A percentile compares a stretch with the other conserved stretches of the same genome.
Evolutionary conservation across 2,888 invertebrate genomes (phyloP).

Genomic region (Theodoxus fluviatilis): DNA sequence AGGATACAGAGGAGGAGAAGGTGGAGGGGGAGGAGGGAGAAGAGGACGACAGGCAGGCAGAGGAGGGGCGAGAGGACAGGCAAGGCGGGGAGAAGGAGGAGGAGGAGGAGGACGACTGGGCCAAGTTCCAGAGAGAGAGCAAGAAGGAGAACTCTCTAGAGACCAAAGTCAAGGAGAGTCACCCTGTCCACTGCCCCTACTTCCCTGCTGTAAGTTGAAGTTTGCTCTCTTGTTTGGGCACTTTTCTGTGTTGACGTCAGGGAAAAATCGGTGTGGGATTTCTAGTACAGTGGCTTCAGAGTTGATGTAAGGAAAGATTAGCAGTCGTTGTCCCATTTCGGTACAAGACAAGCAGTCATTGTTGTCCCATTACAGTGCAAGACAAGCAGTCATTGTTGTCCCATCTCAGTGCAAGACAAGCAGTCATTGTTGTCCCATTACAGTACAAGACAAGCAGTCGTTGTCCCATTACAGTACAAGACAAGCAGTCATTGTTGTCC

Average conservation of each 20-base stretch:
- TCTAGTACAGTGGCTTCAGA: too few species aligned
- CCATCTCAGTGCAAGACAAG: too few species aligned
- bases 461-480: too few species aligned
- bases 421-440: too few species aligned
- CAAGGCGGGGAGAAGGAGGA: conserved; percentile 38
- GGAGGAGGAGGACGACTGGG: conserved; percentile 89
- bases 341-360: too few species aligned
- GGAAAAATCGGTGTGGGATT: too few species aligned
- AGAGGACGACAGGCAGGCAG: background rate
- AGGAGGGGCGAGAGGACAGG: conserved; percentile 28
- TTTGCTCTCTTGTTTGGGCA: background rate
- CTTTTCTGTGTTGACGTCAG: background rate
- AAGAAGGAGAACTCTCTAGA: conserved; percentile 81
- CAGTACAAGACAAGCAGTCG: too few species aligned
- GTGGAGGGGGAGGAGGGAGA: conserved; percentile 27
- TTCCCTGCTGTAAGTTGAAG: conserved; percentile 79
- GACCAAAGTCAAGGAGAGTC: conserved; percentile 91
- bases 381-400: too few species aligned
- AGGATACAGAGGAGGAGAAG: conserved; percentile 28
- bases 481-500: too few species aligned
- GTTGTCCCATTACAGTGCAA: too few species aligned
- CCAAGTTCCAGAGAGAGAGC: conserved; percentile 86
- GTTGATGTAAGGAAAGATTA: too few species aligned
- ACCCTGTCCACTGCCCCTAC: conserved; percentile 95
- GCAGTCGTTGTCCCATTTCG: too few species aligned